These are phyloP conservation scores for Tetrapedia diversipes DNA, from an alignment of 2,888 invertebrate genomes.

Conservation along the genomic window DNA sequence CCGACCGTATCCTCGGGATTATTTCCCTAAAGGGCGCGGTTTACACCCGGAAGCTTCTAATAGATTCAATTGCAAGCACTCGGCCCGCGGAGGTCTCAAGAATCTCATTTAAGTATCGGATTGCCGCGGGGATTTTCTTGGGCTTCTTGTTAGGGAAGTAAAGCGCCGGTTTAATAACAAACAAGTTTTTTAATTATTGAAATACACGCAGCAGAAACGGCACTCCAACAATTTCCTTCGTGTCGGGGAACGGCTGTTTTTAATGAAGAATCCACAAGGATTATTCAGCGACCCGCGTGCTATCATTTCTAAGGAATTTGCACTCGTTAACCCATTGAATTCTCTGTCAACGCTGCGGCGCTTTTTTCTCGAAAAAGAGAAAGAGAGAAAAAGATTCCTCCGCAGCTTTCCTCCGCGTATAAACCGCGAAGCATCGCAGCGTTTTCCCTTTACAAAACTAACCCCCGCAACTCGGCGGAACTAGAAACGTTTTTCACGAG, in stretches of 20 bases:
- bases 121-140: conserved; percentile 16
- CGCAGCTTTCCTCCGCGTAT: not conserved
- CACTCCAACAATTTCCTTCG: not conserved
- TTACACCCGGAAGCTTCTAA: conserved; percentile 19
- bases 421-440: not conserved
- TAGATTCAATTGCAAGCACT: conserved; percentile 27
- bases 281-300: not conserved
- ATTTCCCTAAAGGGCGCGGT: conserved; percentile 29
- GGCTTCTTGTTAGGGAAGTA: not conserved
- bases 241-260: not conserved
- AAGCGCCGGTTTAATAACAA: conserved; percentile 10
- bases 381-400: no score
- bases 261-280: conserved; percentile 7
- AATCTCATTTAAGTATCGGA: conserved; percentile 28
- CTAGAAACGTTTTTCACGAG: not conserved
- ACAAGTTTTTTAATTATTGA: conserved; percentile 34
- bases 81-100: conserved; percentile 8
- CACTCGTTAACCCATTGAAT: not conserved
- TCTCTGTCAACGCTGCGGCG: no score
- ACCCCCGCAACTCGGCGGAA: not conserved
- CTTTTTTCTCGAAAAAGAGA: not conserved
- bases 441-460: not conserved
- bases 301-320: conserved; percentile 8
- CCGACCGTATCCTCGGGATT: conserved; percentile 7
- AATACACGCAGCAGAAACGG: not conserved